Evolutionary conservation across 2,113 vertebrate genomes (phyloP), one percentile per base, ranked within the genome.

Genomic region (Holacanthus passer): DNA sequence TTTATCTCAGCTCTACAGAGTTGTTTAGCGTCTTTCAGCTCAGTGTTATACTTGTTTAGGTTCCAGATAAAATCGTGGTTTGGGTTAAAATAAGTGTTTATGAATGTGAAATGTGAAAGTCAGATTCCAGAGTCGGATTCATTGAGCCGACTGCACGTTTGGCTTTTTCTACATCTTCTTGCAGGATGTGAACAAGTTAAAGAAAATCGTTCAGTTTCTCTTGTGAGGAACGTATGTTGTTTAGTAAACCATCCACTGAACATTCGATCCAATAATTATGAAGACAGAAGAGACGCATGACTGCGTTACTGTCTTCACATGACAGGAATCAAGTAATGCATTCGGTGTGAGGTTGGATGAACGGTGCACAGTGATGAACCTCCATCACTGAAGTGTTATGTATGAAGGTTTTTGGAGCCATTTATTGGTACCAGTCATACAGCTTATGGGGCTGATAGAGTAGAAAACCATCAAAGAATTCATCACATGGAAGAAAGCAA

Each of bases 281-380:
- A 74, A 47, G 7, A n/a, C n/a, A 80, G 31, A 72, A 78, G 32
- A 50, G 50, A 53, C 52, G 50, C 53, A 60, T 63, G 68, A 73
- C 45, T 58, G 12, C 24, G 62, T 87, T 85, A 81, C 22, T 29
- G n/a, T 52, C 66, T 89, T 86, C 81, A 87, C 78, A 86, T 89
- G 83, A 89, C 78, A 78, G 22, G 24, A 77, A 83, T 76, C 45
- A 76, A 69, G 41, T 20, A 29, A 35, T 48, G 66, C 19, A 29
- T 60, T 73, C 80, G 67, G 53, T 14, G 32, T 10, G 19, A 73
- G 37, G 52, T 64, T 12, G n/a, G 55, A 66, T 12, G 35, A 64
- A 29, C 32, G n/a, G n/a, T n/a, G 32, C 32, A 37, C 1, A 3
- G 39, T 24, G 45, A 73, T 32, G 29, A 31, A 20, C 35, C 43